A percentile compares a stretch with the other conserved stretches of the same genome.
These are phyloP conservation scores for Blera fallax DNA, from an alignment of 2,888 invertebrate species.

Conservation along the genomic window DNA sequence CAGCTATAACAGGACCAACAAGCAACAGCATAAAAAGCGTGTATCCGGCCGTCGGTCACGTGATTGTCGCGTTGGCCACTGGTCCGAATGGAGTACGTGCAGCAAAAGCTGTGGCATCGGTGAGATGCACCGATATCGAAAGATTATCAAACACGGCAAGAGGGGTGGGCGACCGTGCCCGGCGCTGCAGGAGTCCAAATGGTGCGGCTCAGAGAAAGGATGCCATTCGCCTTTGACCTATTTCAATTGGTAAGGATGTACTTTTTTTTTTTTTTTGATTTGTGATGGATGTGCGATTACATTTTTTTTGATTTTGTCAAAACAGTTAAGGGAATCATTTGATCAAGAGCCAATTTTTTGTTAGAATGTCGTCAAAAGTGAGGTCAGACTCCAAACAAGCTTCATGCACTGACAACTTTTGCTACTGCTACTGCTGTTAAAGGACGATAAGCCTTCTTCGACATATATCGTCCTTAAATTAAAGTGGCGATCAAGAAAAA, in stretches of 20 bases:
- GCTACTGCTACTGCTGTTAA: no score
- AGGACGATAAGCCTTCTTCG: no score
- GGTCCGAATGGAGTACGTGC: slow-evolving; percentile 94
- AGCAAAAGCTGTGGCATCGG: slow-evolving; percentile 95
- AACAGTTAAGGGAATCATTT: background rate
- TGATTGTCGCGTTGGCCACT: slow-evolving; percentile 92
- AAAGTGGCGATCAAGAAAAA: no score
- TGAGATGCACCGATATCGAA: slow-evolving; percentile 90
- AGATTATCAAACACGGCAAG: slow-evolving; percentile 89
- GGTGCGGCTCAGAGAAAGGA: slow-evolving; percentile 91
- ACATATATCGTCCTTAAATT: no score
- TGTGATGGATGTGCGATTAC: background rate
- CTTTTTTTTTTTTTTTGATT: background rate
- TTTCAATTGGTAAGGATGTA: slow-evolving; percentile 84
- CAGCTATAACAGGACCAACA: slow-evolving; percentile 83
- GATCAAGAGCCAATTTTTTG: background rate
- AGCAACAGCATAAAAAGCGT: slow-evolving; percentile 80
- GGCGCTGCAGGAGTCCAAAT: slow-evolving; percentile 91
- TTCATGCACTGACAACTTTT: no score
- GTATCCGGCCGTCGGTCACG: slow-evolving; percentile 84
- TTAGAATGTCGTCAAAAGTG: no score
- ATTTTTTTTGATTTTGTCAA: background rate
- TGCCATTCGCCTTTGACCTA: slow-evolving; percentile 84
- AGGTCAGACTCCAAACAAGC: no score
- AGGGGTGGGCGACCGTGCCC: slow-evolving; percentile 92